Evolutionary conservation across 1,140 invertebrate genomes (phyloP), one percentile per base, ranked within the genome.

Genomic region (Chlorops oryzae): DNA sequence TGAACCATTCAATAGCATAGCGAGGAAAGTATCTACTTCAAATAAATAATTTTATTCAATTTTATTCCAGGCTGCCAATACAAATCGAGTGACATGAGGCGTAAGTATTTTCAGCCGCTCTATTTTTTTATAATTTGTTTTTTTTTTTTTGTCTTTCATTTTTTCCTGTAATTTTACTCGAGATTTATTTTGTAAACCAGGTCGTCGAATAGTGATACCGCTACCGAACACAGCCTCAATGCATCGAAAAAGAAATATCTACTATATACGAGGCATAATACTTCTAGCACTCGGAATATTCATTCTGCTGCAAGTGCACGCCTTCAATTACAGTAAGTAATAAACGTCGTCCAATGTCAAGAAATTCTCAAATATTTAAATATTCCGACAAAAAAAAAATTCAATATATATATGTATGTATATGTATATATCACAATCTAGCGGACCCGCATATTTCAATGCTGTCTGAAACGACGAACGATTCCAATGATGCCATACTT

Each of bases 221-320:
- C 42, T 72, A 48, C 69, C 70, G 40, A 72, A 72, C 47, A 72
- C 69, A 3, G 66, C 66, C 47, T 55, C 63, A 18, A 63, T 72
- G 62, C 62, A 63, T 20, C 59, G 70, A 18, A 65, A 68, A 47
- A 60, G 62, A 42, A 70, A 65, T 52, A 62, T 61, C 37, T 69
- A 69, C 60, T 76, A 82, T 58, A 63, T 84, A 51, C 78, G 83
- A 60, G 81, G 79, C 39, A 73, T 81, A 27, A 69, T 82, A 37
- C 71, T 84, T 48, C 65, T 84, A 52, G 81, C 85, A 55, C 68
- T 85, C 28, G 75, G 81, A 42, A 80, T 83, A 53, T 85, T 86
- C 62, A 74, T 84, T 20, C 83, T 83, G 75, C 73, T 86, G 52
- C 83, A 86, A 58, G 68, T 85, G 35, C 80, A 84, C 61, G 81